Evolutionary conservation across 2,888 invertebrate species (phyloP), one percentile per base, ranked within the genome.

Genomic region (Nemotelus nigrinus): DNA sequence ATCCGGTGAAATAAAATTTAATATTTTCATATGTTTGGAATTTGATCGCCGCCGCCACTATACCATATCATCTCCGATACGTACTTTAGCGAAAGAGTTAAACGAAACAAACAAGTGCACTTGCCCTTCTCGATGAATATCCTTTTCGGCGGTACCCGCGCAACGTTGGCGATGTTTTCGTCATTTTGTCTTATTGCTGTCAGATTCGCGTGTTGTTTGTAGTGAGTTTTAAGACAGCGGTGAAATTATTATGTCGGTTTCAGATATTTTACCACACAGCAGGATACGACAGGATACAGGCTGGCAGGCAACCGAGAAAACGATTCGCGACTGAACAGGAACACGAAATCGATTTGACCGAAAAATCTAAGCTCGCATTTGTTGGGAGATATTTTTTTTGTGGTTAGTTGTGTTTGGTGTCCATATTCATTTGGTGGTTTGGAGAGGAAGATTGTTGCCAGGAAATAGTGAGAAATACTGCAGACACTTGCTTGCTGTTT

Each of bases 231-330:
- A 25, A 25, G 25, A 25, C 25, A 25, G 25, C 25, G 25, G 25
- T 25, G 41, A 58, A 72, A 72, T 72, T 57, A 45, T 58, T 58
- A 63, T 74, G 74, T 74, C 74, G 74, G 74, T 74, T 60, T 74
- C 74, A 74, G 74, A 60, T 50, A 53, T 63, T 74, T 60, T 50
- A 74, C 60, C 60, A 74, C 74, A 74, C 74, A 74, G 74, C 74
- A 74, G 74, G 74, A 74, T 48, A 39, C 44, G 47, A 3, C 43
- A 72, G 39, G 67, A 72, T 57, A 10, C 5, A 58, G 55, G 55
- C 47, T 25, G 50, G 25, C 48, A 41, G 39, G 58, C 10, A 10
- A 57, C 5, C 39, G 10, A 63, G 63, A 65, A 65, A 45, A 45
- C 44, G 3, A 65, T n/a, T 25, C 10, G n/a, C 57, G 10, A 10